Percentiles rank a stretch among this genome's conserved stretches.
Conservation (phyloP, 2,797 vertebrate genomes). For the Atherinosoma microstoma region DNA sequence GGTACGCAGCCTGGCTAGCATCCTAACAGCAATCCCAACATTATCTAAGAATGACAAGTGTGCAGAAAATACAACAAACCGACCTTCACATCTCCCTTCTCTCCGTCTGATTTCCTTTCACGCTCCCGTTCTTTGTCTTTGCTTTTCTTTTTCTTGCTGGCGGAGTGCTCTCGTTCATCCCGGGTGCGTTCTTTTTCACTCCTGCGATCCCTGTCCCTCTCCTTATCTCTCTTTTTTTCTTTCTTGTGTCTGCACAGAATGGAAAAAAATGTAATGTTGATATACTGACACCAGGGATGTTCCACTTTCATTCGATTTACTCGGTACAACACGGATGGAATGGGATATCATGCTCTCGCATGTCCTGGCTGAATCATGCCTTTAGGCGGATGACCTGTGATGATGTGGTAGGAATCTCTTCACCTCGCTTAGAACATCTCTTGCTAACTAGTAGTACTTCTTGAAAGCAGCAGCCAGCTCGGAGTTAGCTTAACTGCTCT, state of each 20-base stretch:
- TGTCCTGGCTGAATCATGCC: too few species aligned
- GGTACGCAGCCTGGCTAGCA: background rate
- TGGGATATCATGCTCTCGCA: too few species aligned
- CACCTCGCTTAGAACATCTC: too few species aligned
- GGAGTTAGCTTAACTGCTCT: too few species aligned
- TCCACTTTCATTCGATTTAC: too few species aligned
- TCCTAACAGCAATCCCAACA: background rate
- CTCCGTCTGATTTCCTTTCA: slow-evolving; percentile 90
- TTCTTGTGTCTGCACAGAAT: slow-evolving; percentile 86
- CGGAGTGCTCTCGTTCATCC: slow-evolving; percentile 89
- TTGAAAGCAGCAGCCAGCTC: too few species aligned
- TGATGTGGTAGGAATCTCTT: too few species aligned
- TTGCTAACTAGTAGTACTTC: too few species aligned
- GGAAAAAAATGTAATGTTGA: background rate
- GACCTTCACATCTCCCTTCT: slow-evolving; percentile 94
- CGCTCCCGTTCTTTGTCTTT: slow-evolving; percentile 90
- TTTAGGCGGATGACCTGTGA: too few species aligned
- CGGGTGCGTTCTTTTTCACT: slow-evolving; percentile 82
- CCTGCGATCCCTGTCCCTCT: slow-evolving; percentile 89
- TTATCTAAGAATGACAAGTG: background rate
- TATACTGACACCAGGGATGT: background rate
- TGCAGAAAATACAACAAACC: slow-evolving; percentile 32
- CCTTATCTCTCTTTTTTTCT: slow-evolving; percentile 97
- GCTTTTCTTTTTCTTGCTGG: slow-evolving; percentile 93
- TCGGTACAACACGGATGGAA: too few species aligned